Evolutionary conservation across 2,113 vertebrate species (phyloP).

Genomic region (Nanger granti): DNA sequence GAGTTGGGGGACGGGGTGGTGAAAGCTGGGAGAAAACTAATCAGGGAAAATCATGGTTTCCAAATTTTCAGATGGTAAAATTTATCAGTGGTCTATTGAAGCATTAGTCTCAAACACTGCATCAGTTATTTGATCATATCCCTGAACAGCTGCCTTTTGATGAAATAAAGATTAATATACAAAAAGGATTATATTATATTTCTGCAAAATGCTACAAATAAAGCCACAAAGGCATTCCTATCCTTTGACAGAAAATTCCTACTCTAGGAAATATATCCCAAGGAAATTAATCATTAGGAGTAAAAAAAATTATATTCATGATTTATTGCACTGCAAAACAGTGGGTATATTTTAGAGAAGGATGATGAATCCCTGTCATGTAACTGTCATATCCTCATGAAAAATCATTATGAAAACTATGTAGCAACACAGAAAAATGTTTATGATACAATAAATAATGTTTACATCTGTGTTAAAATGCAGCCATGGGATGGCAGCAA

Average conservation of each 20-base stretch:
- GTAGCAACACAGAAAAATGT: neutral
- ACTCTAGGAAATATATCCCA: neutral
- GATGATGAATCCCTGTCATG: too few relatives aligned
- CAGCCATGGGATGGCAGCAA: neutral
- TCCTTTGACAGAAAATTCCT: constrained; percentile 32
- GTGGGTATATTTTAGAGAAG: neutral
- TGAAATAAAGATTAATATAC: neutral
- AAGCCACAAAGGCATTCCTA: neutral
- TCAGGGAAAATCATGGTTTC: neutral
- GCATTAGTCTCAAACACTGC: neutral
- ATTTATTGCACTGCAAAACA: neutral
- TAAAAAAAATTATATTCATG: neutral
- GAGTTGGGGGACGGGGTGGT: neutral
- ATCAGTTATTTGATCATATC: neutral
- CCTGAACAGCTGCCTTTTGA: neutral
- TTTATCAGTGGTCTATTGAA: neutral
- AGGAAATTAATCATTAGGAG: neutral
- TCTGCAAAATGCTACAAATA: neutral
- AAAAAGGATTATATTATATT: neutral
- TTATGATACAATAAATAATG: neutral
- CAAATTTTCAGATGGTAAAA: neutral
- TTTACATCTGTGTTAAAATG: neutral
- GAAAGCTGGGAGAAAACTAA: neutral
- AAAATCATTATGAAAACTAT: neutral
- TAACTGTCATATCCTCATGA: neutral